Evolutionary conservation across 1,140 invertebrate species (phyloP), one percentile per base, ranked within the genome.

Genomic region (Pantala flavescens): DNA sequence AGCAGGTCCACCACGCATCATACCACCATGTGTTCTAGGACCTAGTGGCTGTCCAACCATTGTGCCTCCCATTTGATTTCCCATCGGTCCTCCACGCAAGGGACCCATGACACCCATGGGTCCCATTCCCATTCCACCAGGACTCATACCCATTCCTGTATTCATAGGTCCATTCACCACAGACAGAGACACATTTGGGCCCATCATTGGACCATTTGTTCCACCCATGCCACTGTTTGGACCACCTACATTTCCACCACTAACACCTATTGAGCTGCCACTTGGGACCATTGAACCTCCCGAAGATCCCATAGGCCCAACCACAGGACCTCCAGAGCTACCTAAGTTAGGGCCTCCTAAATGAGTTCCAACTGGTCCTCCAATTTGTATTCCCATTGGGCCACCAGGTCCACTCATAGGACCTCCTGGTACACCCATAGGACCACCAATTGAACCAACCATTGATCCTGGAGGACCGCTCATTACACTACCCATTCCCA

Each of bases 21-120:
- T 85, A 73, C 84, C 71, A 28, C 24, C 71, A 28, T 72, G 42
- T 23, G 19, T 72, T n/a, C 71, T 72, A 12, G 42, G 71, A 28
- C 24, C 71, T n/a, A 72, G 24, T 11, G 24, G 24, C 71, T 63
- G 49, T 7, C 49, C 49, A 3, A 63, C 49, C 49, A 63, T 63
- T 7, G 49, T 19, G 21, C 16, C 12, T 7, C 49, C 49, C 49
- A 63, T 63, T 21, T 63, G 49, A 63, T 16, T 16, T 16, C 71
- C 71, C 71, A 72, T 72, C n/a, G 71, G 71, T 19, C 71, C 71
- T 5, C 49, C 49, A 7, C 49, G 49, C 5, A 63, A 21, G 82
- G 3, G 85, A 85, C 3, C 84, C 83, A 36, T 80, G 79, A n/a
- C 81, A 81, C 85, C 86, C 85, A 87, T 87, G 72, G 86, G 86